Percentiles rank a stretch among this genome's conserved stretches.
These are phyloP conservation scores for Triplophysa tibetana DNA, from an alignment of 2,113 vertebrate genomes.

Conservation along the genomic window DNA sequence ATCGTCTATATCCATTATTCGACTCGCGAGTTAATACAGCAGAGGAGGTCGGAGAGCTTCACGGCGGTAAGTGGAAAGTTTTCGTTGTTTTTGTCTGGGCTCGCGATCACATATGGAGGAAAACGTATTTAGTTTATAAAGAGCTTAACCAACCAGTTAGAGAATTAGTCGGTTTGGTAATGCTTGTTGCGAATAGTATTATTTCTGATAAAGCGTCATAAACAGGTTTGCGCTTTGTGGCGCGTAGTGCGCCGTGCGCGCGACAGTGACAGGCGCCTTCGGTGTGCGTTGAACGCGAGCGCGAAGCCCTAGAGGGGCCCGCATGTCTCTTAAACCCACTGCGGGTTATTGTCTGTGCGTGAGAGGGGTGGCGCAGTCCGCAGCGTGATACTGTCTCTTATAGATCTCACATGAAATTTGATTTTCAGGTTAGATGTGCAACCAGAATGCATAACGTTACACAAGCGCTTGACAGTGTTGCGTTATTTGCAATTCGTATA, in stretches of 20 bases:
- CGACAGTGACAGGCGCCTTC: constrained; percentile 49
- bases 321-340: constrained; percentile 29
- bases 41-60: constrained; percentile 51
- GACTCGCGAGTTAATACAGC: constrained; percentile 53
- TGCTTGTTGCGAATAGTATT: not conserved
- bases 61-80: constrained; percentile 68
- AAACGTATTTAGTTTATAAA: constrained; percentile 10
- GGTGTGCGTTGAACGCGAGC: constrained; percentile 6
- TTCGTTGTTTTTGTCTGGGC: constrained; percentile 25
- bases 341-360: constrained; percentile 57
- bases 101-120: not conserved
- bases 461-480: not conserved
- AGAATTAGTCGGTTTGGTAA: not conserved
- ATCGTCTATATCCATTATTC: constrained; percentile 20
- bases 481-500: constrained; percentile 14
- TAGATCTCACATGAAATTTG: not conserved
- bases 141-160: not conserved
- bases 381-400: constrained; percentile 27
- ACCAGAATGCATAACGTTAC: not conserved
- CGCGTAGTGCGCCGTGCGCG: not conserved
- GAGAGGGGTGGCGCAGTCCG: constrained; percentile 50
- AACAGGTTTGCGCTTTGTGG: not conserved
- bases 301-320: constrained; percentile 16
- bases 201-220: not conserved
- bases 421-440: not conserved